Percentiles rank a stretch among this genome's conserved stretches.
These are phyloP conservation scores for Metopia argyrocephala DNA, from an alignment of 2,888 invertebrate species.

Conservation along the genomic window DNA sequence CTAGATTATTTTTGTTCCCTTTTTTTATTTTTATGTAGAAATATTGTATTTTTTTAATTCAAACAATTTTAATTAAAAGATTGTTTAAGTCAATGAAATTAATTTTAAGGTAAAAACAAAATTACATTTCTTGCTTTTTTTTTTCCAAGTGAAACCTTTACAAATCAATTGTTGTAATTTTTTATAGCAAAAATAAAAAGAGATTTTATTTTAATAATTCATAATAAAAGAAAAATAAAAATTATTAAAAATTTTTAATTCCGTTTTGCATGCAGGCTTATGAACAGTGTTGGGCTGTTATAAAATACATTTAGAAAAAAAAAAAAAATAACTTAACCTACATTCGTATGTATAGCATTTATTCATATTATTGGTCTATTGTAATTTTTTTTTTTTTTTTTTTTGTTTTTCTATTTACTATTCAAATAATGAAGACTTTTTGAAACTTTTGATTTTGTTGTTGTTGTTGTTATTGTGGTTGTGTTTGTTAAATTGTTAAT, in stretches of 20 bases:
- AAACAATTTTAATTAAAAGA: not conserved
- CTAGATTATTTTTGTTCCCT: not conserved
- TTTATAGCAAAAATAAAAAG: not conserved
- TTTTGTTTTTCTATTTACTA: not conserved
- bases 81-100: not conserved
- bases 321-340: constrained; percentile 9
- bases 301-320: no score
- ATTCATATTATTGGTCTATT: constrained; percentile 30
- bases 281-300: not conserved
- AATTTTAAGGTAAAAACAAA: not conserved
- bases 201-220: no score
- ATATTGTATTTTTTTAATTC: not conserved
- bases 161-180: not conserved
- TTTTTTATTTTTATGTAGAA: not conserved
- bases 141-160: constrained; percentile 21
- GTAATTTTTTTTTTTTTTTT: not conserved
- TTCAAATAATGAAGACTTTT: constrained; percentile 45
- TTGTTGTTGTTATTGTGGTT: constrained; percentile 38
- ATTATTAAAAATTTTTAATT: constrained; percentile 33
- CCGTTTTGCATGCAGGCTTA: constrained; percentile 41
- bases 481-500: not conserved
- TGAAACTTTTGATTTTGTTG: no score
- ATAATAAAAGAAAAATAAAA: no score
- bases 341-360: not conserved
- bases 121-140: not conserved